These are phyloP conservation scores for Triplophysa siluroides DNA, from an alignment of 2,113 vertebrate genomes.

Conservation along the genomic window DNA sequence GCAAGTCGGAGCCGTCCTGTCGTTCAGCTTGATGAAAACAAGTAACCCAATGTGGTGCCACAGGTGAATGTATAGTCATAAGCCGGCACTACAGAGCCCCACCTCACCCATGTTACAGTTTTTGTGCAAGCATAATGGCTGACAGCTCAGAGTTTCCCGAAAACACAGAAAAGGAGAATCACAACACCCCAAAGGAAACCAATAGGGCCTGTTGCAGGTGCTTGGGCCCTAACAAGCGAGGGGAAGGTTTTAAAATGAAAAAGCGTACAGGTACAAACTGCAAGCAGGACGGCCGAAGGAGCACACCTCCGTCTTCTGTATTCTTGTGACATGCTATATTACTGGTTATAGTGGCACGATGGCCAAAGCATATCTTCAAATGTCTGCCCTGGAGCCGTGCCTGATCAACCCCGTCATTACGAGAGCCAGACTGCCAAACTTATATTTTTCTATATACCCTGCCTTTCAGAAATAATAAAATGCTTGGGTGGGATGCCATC, in stretches of 20 bases:
- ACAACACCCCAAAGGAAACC: too few relatives aligned
- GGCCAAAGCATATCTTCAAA: slow-evolving; percentile 46
- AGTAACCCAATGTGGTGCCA: too few relatives aligned
- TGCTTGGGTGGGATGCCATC: slow-evolving; percentile 53
- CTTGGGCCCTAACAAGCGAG: too few relatives aligned
- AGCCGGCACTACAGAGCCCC: too few relatives aligned
- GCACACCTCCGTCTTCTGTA: slow-evolving; percentile 30
- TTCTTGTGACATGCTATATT: slow-evolving; percentile 48
- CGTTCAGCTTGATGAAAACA: too few relatives aligned
- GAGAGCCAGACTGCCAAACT: slow-evolving; percentile 51
- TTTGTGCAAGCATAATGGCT: too few relatives aligned
- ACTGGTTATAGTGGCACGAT: slow-evolving; percentile 47
- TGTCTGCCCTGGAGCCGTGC: slow-evolving; percentile 46
- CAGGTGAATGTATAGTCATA: too few relatives aligned
- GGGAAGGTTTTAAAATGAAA: neutral
- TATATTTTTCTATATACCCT: slow-evolving; percentile 58
- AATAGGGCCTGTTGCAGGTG: too few relatives aligned
- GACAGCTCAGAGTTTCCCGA: too few relatives aligned
- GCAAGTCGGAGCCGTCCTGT: too few relatives aligned
- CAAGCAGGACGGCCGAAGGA: slow-evolving; percentile 24
- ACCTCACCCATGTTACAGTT: too few relatives aligned
- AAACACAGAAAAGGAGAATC: too few relatives aligned
- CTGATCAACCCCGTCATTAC: slow-evolving; percentile 53
- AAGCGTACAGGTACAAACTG: slow-evolving; percentile 42
- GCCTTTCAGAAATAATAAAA: slow-evolving; percentile 58